Base-by-base conservation (phyloP, 2,113 vertebrate genomes). In the Ifrita kowaldi region DNA sequence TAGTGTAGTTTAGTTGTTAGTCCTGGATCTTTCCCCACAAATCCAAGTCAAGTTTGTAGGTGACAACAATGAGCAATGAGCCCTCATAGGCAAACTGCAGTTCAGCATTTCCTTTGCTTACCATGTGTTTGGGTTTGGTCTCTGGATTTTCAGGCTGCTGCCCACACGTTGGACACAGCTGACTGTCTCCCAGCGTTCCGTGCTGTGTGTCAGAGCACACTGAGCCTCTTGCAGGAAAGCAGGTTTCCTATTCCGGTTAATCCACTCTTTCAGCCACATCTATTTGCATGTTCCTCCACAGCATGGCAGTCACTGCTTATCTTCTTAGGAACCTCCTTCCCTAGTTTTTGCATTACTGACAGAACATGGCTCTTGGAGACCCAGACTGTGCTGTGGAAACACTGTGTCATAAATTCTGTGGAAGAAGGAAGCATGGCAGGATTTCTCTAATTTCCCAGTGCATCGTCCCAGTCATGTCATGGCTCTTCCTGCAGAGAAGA, bases 181-280 rank as follows among this genome's bases (percentile, higher is more conserved):
- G 67, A 17, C 10, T 88, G 64, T 70, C 15, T 46, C 23, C n/a
- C 56, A 73, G 49, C 6, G 0, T 49, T 44, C 28, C 28, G 59
- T 33, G 67, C 88, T 59, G 33, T 28, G 79, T 87, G 83, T 56
- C 62, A 46, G 46, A 84, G 84, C 28, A 27, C 57, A 15, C 52
- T 11, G 67, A 93, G 92, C 62, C 78, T 71, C 87, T 44, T 62
- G 33, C 5, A 67, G 83, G 84, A 55, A 52, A 90, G 91, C 91
- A 79, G 96, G 80, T 92, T 95, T 59, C 35, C 2, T 71, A 7
- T 76, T 83, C 84, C 70, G 81, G 91, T 94, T 96, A 65, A 94
- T 90, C 70, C 67, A 78, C 87, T 90, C 78, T 73, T 39, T 52
- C 93, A 83, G 76, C 68, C 68, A 46, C 82, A 30, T 85, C 87